Conservation (phyloP, 2,797 vertebrate species). For the Hapalemur alaotrensis region DNA sequence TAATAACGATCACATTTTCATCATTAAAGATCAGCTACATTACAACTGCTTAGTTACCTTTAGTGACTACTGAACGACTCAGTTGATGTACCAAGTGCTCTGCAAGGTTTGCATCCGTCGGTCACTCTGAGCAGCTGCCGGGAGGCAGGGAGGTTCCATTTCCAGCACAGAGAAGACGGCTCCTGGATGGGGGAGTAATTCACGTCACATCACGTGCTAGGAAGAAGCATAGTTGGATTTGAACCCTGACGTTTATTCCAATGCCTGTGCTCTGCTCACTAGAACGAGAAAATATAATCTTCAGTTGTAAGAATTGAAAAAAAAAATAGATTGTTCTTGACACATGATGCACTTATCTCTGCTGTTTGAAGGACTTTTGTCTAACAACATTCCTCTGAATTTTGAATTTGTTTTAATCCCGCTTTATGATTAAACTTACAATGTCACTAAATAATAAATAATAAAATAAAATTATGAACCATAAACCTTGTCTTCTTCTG, state of each 20-base stretch:
- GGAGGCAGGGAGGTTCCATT: not conserved
- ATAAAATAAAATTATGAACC: not conserved
- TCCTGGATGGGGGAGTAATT: not conserved
- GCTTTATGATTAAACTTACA: not conserved
- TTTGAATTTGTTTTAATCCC: not conserved
- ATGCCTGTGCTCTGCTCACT: not conserved
- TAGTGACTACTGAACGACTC: not conserved
- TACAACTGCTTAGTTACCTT: too few relatives aligned
- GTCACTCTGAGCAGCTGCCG: fast-evolving
- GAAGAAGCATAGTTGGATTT: fast-evolving
- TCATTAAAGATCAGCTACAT: not conserved
- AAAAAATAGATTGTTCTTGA: not conserved
- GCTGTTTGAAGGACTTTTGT: not conserved
- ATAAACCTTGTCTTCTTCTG: not conserved
- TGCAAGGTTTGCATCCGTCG: too few relatives aligned
- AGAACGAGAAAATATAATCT: not conserved
- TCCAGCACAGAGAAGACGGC: not conserved
- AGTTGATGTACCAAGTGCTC: fast-evolving
- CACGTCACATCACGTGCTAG: not conserved
- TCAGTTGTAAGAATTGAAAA: not conserved
- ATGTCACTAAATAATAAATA: not conserved
- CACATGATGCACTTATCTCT: fast-evolving
- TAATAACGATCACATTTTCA: not conserved
- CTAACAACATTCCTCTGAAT: not conserved
- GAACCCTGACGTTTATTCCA: not conserved